Percentiles rank a stretch among this genome's conserved stretches.
Evolutionary conservation across 1,140 invertebrate species (phyloP).

Genomic region (Rhagoletis pomonella): DNA sequence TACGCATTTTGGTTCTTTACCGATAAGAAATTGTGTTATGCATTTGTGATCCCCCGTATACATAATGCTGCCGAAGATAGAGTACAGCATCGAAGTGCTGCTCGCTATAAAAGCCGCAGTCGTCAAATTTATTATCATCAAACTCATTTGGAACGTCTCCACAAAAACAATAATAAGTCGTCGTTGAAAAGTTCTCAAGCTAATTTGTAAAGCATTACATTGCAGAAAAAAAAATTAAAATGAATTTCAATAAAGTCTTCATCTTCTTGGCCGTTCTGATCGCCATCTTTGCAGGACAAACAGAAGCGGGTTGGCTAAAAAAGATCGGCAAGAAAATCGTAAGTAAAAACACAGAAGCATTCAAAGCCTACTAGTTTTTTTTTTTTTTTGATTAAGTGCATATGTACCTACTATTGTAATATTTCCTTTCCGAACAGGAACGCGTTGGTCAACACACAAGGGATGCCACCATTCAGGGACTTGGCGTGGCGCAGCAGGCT

Average conservation of each 20-base stretch:
- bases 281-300: conserved; percentile 64
- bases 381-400: background rate
- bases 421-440: conserved; percentile 59
- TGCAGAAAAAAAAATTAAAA: conserved; percentile 46
- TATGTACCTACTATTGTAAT: background rate
- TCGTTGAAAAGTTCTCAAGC: no score
- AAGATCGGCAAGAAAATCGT: conserved; percentile 67
- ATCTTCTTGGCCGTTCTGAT: conserved; percentile 66
- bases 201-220: no score
- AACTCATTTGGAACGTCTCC: background rate
- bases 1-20: no score
- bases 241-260: conserved; percentile 71
- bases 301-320: conserved; percentile 67
- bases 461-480: conserved; percentile 67
- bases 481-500: conserved; percentile 68
- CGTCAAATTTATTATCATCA: background rate
- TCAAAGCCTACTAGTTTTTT: background rate
- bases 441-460: conserved; percentile 68
- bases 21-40: background rate
- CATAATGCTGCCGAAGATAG: background rate
- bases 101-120: conserved; percentile 12
- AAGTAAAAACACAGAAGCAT: background rate
- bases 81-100: background rate
- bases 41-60: conserved; percentile 3
- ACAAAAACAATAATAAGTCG: background rate